Evolutionary conservation across 2,113 vertebrate species (phyloP).

Genomic region (Vanacampus margaritifer): DNA sequence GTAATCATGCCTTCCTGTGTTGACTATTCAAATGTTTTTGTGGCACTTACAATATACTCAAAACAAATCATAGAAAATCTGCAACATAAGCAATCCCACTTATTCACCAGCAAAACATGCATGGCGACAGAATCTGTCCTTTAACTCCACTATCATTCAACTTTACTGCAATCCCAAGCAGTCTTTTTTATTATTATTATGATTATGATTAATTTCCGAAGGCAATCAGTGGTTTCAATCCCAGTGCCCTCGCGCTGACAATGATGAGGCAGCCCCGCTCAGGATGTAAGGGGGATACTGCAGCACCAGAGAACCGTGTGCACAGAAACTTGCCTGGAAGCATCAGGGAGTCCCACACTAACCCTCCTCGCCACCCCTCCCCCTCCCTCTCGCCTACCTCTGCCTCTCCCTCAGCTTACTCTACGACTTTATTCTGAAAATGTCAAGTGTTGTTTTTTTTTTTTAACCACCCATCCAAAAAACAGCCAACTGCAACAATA

Average conservation of each 20-base stretch:
- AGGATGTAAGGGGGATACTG: conserved; percentile 70
- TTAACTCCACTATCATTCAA: conserved; percentile 23
- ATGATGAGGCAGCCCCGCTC: conserved; percentile 54
- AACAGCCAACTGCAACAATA: neutral
- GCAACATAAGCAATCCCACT: conserved; percentile 30
- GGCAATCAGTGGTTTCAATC: conserved; percentile 16
- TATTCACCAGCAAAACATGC: neutral
- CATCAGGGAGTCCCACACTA: conserved; percentile 71
- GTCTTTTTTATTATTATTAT: neutral
- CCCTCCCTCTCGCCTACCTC: neutral
- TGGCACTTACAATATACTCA: conserved; percentile 2
- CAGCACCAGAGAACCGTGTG: conserved; percentile 74
- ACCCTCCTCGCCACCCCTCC: conserved; percentile 52
- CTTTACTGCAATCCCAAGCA: conserved; percentile 17
- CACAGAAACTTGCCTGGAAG: conserved; percentile 71
- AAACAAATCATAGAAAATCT: conserved; percentile 17
- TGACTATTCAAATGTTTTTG: neutral
- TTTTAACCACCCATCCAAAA: neutral
- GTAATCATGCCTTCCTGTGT: neutral
- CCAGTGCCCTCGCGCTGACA: conserved; percentile 14
- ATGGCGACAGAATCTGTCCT: conserved; percentile 8
- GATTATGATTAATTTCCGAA: neutral
- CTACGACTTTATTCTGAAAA: neutral
- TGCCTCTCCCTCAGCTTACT: conserved; percentile 10
- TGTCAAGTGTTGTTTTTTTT: neutral